These are phyloP conservation scores for Nothoprocta perdicaria DNA, from an alignment of 2,113 vertebrate species.

Conservation along the genomic window DNA sequence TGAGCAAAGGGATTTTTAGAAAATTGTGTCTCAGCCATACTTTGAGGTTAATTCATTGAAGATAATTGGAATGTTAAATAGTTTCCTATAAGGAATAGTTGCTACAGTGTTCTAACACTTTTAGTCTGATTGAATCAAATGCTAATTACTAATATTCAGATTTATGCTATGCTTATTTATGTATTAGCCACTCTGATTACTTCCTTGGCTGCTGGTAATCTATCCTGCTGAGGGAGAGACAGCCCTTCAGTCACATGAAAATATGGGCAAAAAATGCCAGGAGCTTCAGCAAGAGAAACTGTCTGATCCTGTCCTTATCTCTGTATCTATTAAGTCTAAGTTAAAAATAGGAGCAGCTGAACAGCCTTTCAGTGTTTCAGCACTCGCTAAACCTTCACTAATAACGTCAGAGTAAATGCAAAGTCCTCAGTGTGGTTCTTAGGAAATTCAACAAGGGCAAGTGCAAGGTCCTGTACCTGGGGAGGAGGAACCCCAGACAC, in stretches of 20 bases:
- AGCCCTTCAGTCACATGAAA: slow-evolving; percentile 1
- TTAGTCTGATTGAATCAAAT: slow-evolving; percentile 40
- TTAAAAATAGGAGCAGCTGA: background rate
- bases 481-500: no score
- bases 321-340: background rate
- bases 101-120: background rate
- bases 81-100: slow-evolving; percentile 9
- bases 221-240: slow-evolving; percentile 2
- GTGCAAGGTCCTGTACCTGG: no score
- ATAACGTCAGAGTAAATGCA: background rate
- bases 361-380: background rate
- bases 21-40: slow-evolving; percentile 13
- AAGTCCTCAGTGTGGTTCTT: background rate
- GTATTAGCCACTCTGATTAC: slow-evolving; percentile 26
- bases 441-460: no score
- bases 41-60: slow-evolving; percentile 50
- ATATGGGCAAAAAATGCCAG: background rate
- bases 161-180: slow-evolving; percentile 55
- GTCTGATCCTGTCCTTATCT: background rate
- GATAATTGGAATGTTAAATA: slow-evolving; percentile 62
- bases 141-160: slow-evolving; percentile 55
- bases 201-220: slow-evolving; percentile 29
- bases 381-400: background rate
- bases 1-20: slow-evolving; percentile 58
- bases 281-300: background rate